Percentiles rank a stretch among this genome's conserved stretches.
Evolutionary conservation across 2,797 vertebrate species (phyloP).

Genomic region (Onychomys torridus): DNA sequence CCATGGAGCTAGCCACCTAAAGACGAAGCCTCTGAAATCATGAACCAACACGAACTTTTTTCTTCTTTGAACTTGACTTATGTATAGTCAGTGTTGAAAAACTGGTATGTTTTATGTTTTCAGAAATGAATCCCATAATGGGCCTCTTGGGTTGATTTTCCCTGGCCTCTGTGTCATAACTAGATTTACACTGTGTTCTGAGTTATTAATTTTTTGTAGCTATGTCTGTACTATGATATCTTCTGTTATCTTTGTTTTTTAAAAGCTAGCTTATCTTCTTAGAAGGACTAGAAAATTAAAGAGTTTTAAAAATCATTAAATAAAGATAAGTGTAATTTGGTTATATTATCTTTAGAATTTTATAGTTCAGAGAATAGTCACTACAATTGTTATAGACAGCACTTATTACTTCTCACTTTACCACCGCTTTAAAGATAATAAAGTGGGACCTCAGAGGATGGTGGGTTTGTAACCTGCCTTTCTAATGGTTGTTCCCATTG

Average conservation of each 20-base stretch:
- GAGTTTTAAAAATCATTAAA: not conserved
- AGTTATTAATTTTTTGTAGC: not conserved
- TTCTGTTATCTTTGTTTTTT: not conserved
- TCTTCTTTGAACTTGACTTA: not conserved
- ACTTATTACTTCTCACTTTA: not conserved
- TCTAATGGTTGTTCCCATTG: not conserved
- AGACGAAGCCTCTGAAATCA: not conserved
- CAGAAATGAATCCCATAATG: not conserved
- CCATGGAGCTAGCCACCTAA: not conserved
- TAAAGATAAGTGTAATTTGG: not conserved
- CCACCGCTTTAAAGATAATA: not conserved
- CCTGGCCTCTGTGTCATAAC: not conserved
- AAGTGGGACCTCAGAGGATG: not conserved
- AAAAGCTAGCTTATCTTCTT: not conserved
- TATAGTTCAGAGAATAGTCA: not conserved
- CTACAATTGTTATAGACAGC: not conserved
- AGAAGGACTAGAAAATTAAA: not conserved
- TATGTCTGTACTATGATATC: not conserved
- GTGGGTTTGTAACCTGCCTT: not conserved
- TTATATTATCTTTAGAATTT: not conserved
- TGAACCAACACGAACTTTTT: not conserved
- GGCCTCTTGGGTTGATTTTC: not conserved
- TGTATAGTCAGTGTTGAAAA: not conserved
- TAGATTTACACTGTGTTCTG: not conserved
- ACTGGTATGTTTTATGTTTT: not conserved